These are phyloP conservation scores for Albula glossodonta DNA, from an alignment of 2,113 vertebrate genomes.

Conservation along the genomic window DNA sequence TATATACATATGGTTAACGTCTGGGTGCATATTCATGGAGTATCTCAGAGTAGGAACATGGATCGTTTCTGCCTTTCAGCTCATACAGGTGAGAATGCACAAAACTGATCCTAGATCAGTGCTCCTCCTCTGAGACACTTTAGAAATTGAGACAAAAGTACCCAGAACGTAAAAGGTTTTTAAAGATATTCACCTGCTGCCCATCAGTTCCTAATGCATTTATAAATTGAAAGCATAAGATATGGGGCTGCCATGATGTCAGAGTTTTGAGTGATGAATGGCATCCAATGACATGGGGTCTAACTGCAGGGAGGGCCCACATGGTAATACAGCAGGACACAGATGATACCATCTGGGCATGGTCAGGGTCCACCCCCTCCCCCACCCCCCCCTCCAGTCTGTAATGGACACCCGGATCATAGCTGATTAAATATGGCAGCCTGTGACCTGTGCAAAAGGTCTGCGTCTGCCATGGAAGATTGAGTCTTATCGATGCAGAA, in stretches of 20 bases:
- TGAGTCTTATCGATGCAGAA: constrained; percentile 76
- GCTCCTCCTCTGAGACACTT: too few relatives aligned
- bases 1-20: not conserved
- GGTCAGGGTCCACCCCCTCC: constrained; percentile 55
- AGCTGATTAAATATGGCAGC: constrained; percentile 73
- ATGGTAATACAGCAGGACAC: constrained; percentile 33
- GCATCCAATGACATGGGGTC: not conserved
- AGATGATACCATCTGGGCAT: constrained; percentile 69
- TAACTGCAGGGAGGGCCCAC: constrained; percentile 35
- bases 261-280: not conserved
- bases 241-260: not conserved
- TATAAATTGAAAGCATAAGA: not conserved
- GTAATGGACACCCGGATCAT: constrained; percentile 62
- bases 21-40: too few relatives aligned
- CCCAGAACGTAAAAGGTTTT: not conserved
- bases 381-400: not conserved
- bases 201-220: not conserved
- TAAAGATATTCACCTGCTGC: not conserved
- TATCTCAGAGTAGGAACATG: too few relatives aligned
- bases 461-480: constrained; percentile 68
- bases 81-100: too few relatives aligned
- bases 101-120: too few relatives aligned
- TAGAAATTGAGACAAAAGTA: too few relatives aligned
- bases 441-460: constrained; percentile 63
- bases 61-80: too few relatives aligned